Conservation (phyloP, 2,113 vertebrate genomes). For the Fulmarus glacialis region DNA sequence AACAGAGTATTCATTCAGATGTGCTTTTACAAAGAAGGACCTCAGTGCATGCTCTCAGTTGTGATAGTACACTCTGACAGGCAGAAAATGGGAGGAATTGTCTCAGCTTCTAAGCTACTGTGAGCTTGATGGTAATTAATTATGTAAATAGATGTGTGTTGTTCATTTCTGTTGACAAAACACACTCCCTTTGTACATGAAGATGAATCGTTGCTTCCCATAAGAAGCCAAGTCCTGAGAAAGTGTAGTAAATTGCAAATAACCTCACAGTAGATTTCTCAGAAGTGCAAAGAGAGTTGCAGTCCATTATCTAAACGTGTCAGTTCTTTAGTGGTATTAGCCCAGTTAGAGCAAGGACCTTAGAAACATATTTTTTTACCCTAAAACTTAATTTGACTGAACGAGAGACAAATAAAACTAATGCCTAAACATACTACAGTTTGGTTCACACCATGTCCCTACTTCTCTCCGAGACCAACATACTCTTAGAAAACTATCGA, state of each 20-base stretch:
- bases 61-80: neutral
- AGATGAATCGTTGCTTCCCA: neutral
- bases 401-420: neutral
- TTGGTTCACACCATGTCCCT: neutral
- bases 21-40: constrained; percentile 3
- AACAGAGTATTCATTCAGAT: constrained; percentile 21
- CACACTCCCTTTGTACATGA: neutral
- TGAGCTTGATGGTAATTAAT: constrained; percentile 13
- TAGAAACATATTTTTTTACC: neutral
- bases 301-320: neutral
- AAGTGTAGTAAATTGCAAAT: neutral
- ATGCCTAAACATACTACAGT: neutral
- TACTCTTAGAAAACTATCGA: neutral
- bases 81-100: constrained; percentile 46
- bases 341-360: neutral
- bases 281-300: neutral
- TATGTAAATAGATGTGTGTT: constrained; percentile 22
- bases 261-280: neutral
- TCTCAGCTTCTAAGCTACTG: neutral
- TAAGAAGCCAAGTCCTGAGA: neutral
- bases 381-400: neutral
- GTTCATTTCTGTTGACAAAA: constrained; percentile 13
- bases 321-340: neutral
- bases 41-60: neutral
- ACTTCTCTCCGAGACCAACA: neutral